phyloP scores from a whole-genome alignment of 2,113 vertebrate genomes.

The Arizona elegans region DNA sequence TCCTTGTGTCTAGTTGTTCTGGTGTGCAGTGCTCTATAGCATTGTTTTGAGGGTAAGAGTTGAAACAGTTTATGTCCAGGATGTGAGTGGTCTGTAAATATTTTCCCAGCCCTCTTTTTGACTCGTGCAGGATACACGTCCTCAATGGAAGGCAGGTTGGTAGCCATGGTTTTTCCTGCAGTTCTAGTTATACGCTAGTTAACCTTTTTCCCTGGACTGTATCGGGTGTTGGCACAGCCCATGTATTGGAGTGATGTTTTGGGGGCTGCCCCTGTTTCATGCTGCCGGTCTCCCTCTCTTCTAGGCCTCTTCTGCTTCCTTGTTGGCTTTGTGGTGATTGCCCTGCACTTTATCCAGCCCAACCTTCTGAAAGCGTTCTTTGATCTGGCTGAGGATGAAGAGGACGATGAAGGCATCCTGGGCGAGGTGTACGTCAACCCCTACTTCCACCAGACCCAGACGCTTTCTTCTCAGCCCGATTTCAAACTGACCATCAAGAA shows the following conservation, averaged over 20 bases:
- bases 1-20: too few relatives aligned
- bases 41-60: too few relatives aligned
- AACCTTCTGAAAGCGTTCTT: constrained; percentile 81
- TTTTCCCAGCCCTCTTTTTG: too few relatives aligned
- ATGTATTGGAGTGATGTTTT: neutral
- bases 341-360: constrained; percentile 68
- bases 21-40: too few relatives aligned
- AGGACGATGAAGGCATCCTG: constrained; percentile 55
- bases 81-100: too few relatives aligned
- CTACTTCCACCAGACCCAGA: accelerated
- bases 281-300: neutral
- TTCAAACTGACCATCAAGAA: neutral
- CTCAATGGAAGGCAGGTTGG: too few relatives aligned
- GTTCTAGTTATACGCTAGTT: too few relatives aligned
- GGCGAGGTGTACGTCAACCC: constrained; percentile 40
- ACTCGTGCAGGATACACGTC: too few relatives aligned
- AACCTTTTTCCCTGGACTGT: neutral
- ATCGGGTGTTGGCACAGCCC: neutral
- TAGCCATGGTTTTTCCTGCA: too few relatives aligned
- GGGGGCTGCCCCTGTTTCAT: neutral
- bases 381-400: constrained; percentile 68
- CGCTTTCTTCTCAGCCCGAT: neutral
- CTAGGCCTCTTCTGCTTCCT: constrained; percentile 84
- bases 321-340: constrained; percentile 74
- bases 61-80: too few relatives aligned